These are phyloP conservation scores for Lepus townsendii DNA, from an alignment of 2,797 vertebrate species.

Conservation along the genomic window DNA sequence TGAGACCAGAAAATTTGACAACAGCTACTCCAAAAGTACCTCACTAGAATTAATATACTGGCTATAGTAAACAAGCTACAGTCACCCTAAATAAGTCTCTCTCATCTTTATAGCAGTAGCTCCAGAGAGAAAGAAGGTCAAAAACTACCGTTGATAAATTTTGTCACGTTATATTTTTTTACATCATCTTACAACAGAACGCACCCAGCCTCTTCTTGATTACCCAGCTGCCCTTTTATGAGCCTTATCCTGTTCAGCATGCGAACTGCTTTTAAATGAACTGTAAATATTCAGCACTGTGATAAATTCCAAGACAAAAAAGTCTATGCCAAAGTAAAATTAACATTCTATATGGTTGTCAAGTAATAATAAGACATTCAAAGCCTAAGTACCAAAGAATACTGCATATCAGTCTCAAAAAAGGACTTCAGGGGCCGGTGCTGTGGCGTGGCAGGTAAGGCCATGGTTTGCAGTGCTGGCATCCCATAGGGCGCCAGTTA, in stretches of 20 bases:
- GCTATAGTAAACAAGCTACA: neutral
- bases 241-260: neutral
- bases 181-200: neutral
- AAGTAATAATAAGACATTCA: neutral
- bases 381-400: slow-evolving; percentile 49
- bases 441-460: no score
- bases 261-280: neutral
- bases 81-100: neutral
- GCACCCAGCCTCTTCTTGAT: neutral
- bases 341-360: neutral
- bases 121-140: neutral
- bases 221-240: neutral
- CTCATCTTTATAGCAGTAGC: neutral
- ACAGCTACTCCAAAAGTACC: slow-evolving; percentile 3
- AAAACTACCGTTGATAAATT: neutral
- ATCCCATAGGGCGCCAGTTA: no score
- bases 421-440: neutral
- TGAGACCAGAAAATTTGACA: neutral
- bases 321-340: slow-evolving; percentile 7
- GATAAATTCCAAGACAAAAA: neutral
- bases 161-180: neutral
- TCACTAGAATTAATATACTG: neutral
- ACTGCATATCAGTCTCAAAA: neutral
- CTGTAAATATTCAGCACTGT: neutral
- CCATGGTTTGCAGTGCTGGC: no score